Conservation (phyloP, 2,797 vertebrate species). For the Helarctos malayanus region DNA sequence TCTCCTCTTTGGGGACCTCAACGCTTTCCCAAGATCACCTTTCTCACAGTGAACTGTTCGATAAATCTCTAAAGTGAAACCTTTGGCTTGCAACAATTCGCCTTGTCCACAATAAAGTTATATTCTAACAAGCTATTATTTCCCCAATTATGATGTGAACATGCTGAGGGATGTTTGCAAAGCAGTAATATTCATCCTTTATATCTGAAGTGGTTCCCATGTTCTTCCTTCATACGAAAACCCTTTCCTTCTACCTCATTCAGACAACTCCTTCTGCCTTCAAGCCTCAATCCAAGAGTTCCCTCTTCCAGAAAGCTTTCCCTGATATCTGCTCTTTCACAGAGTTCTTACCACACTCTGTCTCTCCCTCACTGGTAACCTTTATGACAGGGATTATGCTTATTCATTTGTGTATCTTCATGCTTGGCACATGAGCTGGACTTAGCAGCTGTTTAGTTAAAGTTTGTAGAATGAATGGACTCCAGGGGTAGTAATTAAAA, state of each 20-base stretch:
- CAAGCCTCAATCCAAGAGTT: not conserved
- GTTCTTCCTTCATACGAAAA: not conserved
- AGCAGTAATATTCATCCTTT: not conserved
- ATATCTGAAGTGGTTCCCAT: not conserved
- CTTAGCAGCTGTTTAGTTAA: not conserved
- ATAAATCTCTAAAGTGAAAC: not conserved
- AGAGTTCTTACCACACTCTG: not conserved
- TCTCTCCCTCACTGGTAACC: not conserved
- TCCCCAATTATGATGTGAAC: not conserved
- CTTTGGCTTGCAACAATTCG: not conserved
- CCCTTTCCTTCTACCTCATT: not conserved
- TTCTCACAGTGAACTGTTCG: not conserved
- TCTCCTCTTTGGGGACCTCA: not conserved
- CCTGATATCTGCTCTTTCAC: not conserved
- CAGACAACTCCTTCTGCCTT: not conserved
- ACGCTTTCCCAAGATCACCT: not conserved
- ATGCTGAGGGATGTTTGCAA: not conserved
- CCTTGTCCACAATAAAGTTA: not conserved
- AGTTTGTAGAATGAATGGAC: not conserved
- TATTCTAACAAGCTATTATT: not conserved
- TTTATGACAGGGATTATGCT: not conserved
- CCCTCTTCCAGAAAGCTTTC: not conserved
- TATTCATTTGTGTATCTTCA: not conserved
- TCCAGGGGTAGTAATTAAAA: not conserved
- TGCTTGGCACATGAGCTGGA: not conserved